Percentiles rank a stretch among this genome's conserved stretches.
These are phyloP conservation scores for Endotricha flammealis DNA, from an alignment of 2,888 invertebrate species.

Conservation along the genomic window DNA sequence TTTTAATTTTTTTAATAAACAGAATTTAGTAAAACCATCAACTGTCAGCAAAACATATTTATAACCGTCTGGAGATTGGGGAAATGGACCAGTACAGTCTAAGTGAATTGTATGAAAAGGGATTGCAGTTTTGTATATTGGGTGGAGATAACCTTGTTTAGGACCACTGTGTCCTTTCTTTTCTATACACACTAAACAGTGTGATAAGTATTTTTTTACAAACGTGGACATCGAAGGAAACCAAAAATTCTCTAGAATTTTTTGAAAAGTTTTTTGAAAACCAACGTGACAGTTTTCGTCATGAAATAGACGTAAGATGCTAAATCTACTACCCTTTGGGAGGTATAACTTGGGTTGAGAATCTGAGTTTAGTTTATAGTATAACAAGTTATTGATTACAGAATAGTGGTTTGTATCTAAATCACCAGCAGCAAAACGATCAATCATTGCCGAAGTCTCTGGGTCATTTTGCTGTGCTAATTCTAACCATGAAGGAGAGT, in stretches of 20 bases:
- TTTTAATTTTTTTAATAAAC: conserved; percentile 26
- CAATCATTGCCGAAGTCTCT: conserved; percentile 18
- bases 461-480: conserved; percentile 19
- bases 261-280: conserved; percentile 13
- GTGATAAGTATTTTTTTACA: conserved; percentile 18
- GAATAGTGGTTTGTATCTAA: conserved; percentile 19
- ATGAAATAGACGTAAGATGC: conserved; percentile 20
- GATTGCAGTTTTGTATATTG: conserved; percentile 19
- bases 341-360: conserved; percentile 23
- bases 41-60: conserved; percentile 26
- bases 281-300: conserved; percentile 15
- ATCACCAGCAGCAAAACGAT: conserved; percentile 14
- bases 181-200: conserved; percentile 18
- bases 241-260: conserved; percentile 24
- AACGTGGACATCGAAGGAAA: conserved; percentile 19
- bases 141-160: conserved; percentile 20
- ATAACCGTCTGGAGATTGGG: conserved; percentile 17
- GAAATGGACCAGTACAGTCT: conserved; percentile 31
- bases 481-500: conserved; percentile 19
- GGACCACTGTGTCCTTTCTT: conserved; percentile 19
- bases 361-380: conserved; percentile 13
- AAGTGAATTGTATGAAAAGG: conserved; percentile 31
- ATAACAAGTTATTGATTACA: conserved; percentile 17
- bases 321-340: conserved; percentile 19
- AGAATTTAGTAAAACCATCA: conserved; percentile 33